A percentile compares a stretch with the other conserved stretches of the same genome.
phyloP scores from a whole-genome alignment of 2,113 vertebrate genomes.

The Chionis minor region DNA sequence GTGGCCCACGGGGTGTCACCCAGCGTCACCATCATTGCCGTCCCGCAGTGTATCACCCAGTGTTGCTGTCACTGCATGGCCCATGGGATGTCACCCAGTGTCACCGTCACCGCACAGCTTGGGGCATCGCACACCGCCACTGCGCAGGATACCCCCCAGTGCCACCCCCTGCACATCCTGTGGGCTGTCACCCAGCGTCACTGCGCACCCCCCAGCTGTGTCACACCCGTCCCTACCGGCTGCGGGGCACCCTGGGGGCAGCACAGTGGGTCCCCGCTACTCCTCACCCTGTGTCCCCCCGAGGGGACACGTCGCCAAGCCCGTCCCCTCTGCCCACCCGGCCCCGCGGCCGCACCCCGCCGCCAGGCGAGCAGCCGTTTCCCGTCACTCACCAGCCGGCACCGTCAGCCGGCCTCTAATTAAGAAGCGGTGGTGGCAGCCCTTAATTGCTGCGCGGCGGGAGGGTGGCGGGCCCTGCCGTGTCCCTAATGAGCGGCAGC shows the following conservation, averaged over 20 bases:
- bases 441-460: slow-evolving; percentile 14
- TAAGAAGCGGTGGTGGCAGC: not conserved
- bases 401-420: not conserved
- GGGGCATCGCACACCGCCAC: not conserved
- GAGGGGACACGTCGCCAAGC: not conserved
- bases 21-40: not conserved
- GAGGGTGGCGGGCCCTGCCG: not conserved
- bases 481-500: not conserved
- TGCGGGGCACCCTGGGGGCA: not conserved
- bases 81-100: not conserved
- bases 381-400: not conserved
- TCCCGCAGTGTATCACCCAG: not conserved
- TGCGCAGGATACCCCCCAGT: not conserved
- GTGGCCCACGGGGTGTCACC: not conserved
- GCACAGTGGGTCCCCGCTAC: not conserved
- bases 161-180: not conserved
- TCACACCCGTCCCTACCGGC: not conserved
- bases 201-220: fast-evolving
- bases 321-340: not conserved
- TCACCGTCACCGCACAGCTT: not conserved
- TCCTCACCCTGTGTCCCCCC: fast-evolving
- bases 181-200: not conserved
- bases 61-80: not conserved
- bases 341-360: not conserved
- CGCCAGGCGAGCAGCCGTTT: not conserved